These are phyloP conservation scores for Egretta garzetta DNA, from an alignment of 2,113 vertebrate species.

Conservation along the genomic window DNA sequence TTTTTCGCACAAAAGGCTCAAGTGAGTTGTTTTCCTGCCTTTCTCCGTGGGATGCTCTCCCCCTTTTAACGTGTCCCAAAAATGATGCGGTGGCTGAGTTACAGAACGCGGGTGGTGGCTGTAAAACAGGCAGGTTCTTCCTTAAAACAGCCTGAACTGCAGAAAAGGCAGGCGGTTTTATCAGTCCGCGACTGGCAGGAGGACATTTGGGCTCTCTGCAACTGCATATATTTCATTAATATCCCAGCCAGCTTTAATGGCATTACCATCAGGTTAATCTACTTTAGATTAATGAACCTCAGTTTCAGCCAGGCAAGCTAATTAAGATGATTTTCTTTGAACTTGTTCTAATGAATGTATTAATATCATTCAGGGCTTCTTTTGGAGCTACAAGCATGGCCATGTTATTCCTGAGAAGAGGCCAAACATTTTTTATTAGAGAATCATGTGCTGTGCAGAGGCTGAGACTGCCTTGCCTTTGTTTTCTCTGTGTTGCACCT, in stretches of 20 bases:
- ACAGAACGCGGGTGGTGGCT: neutral
- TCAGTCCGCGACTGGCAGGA: neutral
- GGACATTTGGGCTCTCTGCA: slow-evolving; percentile 56
- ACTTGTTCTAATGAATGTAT: slow-evolving; percentile 70
- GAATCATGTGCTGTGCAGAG: slow-evolving; percentile 54
- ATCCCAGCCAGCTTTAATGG: slow-evolving; percentile 64
- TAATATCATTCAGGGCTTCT: slow-evolving; percentile 66
- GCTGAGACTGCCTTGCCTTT: slow-evolving; percentile 47
- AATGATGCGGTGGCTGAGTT: neutral
- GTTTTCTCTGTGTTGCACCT: slow-evolving; percentile 42
- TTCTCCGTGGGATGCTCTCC: neutral
- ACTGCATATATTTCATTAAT: slow-evolving; percentile 58
- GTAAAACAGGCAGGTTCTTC: neutral
- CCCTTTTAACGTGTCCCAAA: rapidly evolving
- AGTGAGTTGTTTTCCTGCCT: neutral
- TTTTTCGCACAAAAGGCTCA: neutral
- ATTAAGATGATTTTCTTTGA: slow-evolving; percentile 73
- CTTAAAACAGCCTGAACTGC: neutral
- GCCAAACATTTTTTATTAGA: slow-evolving; percentile 65
- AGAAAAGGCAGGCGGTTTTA: neutral
- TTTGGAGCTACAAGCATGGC: slow-evolving; percentile 63
- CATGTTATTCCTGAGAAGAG: slow-evolving; percentile 68
- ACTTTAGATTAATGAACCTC: slow-evolving; percentile 67
- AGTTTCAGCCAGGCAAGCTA: slow-evolving; percentile 70
- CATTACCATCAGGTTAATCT: slow-evolving; percentile 67